Percentiles rank a stretch among this genome's conserved stretches.
These are phyloP conservation scores for Hydrocynus forskahlii DNA, from an alignment of 2,797 vertebrate genomes.

Conservation along the genomic window DNA sequence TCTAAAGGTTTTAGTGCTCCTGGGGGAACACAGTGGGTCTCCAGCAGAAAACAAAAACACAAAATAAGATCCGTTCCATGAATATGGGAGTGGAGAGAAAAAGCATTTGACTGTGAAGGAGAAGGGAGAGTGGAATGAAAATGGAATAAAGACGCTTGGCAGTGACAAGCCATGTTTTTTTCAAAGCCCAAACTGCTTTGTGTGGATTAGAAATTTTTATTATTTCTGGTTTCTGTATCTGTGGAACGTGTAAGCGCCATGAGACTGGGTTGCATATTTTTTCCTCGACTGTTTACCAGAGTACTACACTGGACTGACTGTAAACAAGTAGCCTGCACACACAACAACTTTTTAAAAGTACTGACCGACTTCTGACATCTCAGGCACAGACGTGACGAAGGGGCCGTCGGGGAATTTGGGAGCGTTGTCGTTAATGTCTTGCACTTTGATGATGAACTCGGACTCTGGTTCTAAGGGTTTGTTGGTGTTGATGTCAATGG, in stretches of 20 bases:
- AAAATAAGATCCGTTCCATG: constrained; percentile 58
- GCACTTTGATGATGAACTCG: constrained; percentile 99
- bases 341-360: not conserved
- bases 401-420: constrained; percentile 97
- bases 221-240: not conserved
- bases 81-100: constrained; percentile 56
- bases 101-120: constrained; percentile 40
- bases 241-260: not conserved
- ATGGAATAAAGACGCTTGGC: constrained; percentile 16
- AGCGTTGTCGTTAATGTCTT: constrained; percentile 98
- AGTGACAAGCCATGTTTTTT: constrained; percentile 20
- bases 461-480: constrained; percentile 96
- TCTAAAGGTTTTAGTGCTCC: constrained; percentile 68
- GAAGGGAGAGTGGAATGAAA: constrained; percentile 10
- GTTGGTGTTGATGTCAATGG: constrained; percentile 92
- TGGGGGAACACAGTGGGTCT: constrained; percentile 54
- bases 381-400: constrained; percentile 91
- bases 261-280: not conserved
- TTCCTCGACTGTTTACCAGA: not conserved
- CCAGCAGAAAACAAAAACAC: constrained; percentile 57
- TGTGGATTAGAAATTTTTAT: not conserved
- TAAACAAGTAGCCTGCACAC: not conserved
- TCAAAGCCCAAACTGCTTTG: not conserved
- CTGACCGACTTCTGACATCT: constrained; percentile 99
- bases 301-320: not conserved